These are phyloP conservation scores for Anthopleura sola DNA, from an alignment of 64 coral and sea anemone genomes.

Conservation along the genomic window DNA sequence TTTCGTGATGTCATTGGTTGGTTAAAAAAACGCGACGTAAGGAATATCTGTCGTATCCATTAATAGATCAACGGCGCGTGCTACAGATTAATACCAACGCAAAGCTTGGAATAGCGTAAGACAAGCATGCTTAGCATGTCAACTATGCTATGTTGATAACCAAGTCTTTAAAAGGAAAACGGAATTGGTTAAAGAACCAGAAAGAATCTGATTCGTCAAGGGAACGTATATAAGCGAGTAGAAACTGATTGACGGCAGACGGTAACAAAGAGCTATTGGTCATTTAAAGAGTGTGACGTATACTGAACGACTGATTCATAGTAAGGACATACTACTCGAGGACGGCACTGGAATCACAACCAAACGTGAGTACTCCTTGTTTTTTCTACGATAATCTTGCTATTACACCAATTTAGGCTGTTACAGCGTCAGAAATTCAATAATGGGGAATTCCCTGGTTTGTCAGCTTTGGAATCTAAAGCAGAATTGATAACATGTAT, in stretches of 20 bases:
- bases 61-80: not conserved
- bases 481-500: not conserved
- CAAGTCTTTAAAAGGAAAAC: constrained; percentile 17
- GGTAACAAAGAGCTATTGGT: not conserved
- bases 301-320: not conserved
- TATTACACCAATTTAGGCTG: not conserved
- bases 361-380: not conserved
- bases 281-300: not conserved
- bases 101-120: not conserved
- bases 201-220: not conserved
- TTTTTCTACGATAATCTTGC: not conserved
- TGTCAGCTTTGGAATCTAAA: not conserved
- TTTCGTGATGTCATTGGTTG: constrained; percentile 9
- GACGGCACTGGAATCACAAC: not conserved
- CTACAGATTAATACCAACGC: constrained; percentile 8
- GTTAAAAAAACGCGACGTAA: not conserved
- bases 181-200: not conserved
- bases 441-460: not conserved
- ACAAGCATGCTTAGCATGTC: constrained; percentile 3
- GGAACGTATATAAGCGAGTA: not conserved
- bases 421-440: not conserved
- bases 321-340: not conserved
- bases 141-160: not conserved
- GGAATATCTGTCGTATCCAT: not conserved
- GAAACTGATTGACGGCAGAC: constrained; percentile 4